These are phyloP conservation scores for Drosophila athabasca DNA, from an alignment of 1,140 invertebrate species.

Conservation along the genomic window DNA sequence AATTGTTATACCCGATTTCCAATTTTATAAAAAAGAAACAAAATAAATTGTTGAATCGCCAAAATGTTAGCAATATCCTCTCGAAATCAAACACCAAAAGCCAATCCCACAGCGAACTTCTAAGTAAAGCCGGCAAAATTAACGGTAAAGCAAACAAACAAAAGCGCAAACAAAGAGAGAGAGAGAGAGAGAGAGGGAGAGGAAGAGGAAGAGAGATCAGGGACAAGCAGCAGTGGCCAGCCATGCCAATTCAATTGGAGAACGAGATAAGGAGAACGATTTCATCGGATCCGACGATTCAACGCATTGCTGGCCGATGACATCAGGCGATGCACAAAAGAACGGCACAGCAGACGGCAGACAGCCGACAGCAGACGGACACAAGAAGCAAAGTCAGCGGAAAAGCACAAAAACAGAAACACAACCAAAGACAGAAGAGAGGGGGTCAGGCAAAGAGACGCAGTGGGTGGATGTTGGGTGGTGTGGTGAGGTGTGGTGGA, in stretches of 20 bases:
- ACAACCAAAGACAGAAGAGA: no score
- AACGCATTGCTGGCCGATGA: slow-evolving; percentile 68
- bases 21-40: slow-evolving; percentile 6
- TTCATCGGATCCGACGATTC: slow-evolving; percentile 11
- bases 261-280: slow-evolving; percentile 37
- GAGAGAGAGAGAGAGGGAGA: neutral
- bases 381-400: neutral
- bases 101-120: no score
- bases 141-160: no score
- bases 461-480: slow-evolving; percentile 1
- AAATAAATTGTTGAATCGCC: slow-evolving; percentile 36
- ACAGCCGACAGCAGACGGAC: neutral
- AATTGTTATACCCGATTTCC: slow-evolving; percentile 36
- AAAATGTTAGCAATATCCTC: slow-evolving; percentile 4
- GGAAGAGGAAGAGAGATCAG: neutral
- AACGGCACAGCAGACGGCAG: neutral
- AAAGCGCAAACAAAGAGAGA: slow-evolving; percentile 1
- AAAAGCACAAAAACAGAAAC: slow-evolving; percentile 17
- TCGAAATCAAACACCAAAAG: neutral
- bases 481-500: slow-evolving; percentile 3
- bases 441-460: neutral
- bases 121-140: no score
- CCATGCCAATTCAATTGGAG: slow-evolving; percentile 45
- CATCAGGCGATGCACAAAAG: slow-evolving; percentile 62
- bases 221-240: slow-evolving; percentile 9